Evolutionary conservation across 1,140 invertebrate genomes (phyloP).

Genomic region (Psilanteris sp.): DNA sequence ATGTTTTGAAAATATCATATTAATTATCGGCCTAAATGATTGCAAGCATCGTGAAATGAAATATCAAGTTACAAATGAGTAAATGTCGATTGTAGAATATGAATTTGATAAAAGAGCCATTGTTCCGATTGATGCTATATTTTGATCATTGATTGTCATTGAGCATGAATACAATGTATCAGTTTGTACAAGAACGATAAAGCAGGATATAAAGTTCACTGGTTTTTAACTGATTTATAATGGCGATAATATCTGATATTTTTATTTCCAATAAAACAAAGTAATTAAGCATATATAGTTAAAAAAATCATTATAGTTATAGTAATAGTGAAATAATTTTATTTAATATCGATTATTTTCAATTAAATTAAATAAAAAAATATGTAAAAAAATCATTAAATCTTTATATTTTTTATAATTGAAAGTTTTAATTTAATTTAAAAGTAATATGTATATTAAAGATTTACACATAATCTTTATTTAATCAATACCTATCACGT

Average conservation of each 20-base stretch:
- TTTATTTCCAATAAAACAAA: slow-evolving; percentile 28
- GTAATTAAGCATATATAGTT: too few relatives aligned
- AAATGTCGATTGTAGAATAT: slow-evolving; percentile 1
- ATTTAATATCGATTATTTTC: too few relatives aligned
- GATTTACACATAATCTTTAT: too few relatives aligned
- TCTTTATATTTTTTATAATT: too few relatives aligned
- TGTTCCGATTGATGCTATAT: slow-evolving; percentile 38
- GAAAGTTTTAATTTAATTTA: too few relatives aligned
- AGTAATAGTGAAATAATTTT: too few relatives aligned
- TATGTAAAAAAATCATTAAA: too few relatives aligned
- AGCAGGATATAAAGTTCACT: slow-evolving; percentile 29
- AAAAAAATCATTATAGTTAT: too few relatives aligned
- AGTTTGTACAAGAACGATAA: slow-evolving; percentile 20
- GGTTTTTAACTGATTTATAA: slow-evolving; percentile 28
- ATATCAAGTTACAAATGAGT: slow-evolving; percentile 8
- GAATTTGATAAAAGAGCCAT: slow-evolving; percentile 47
- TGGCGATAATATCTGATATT: slow-evolving; percentile 12
- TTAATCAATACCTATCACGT: too few relatives aligned
- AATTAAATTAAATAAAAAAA: too few relatives aligned
- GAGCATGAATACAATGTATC: slow-evolving; percentile 34
- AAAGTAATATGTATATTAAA: too few relatives aligned
- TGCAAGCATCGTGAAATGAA: slow-evolving; percentile 4
- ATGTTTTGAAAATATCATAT: slow-evolving; percentile 18
- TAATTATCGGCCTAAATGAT: slow-evolving; percentile 21
- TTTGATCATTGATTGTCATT: slow-evolving; percentile 41